phyloP scores from a whole-genome alignment of 2,113 vertebrate species.

The Aphyosemion australe region DNA sequence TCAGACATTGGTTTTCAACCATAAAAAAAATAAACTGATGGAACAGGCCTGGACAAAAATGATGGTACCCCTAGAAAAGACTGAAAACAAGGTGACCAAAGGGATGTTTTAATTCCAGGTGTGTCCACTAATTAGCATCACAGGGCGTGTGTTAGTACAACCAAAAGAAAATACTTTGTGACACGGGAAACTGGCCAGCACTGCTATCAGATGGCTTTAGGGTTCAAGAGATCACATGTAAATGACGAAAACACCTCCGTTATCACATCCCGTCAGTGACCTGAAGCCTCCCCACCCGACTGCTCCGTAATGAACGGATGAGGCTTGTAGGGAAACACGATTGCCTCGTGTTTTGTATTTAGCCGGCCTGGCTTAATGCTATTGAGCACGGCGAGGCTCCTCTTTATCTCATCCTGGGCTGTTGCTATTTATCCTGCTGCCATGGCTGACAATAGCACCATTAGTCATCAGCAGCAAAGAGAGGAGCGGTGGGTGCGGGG shows the following conservation, averaged over 20 bases:
- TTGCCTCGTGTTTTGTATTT: conserved; percentile 65
- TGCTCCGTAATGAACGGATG: conserved; percentile 65
- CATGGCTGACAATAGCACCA: conserved; percentile 69
- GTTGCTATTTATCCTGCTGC: conserved; percentile 80
- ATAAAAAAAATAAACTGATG: too few species aligned
- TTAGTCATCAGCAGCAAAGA: conserved; percentile 71
- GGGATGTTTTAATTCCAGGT: too few species aligned
- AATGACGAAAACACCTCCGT: conserved; percentile 32
- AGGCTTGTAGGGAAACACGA: conserved; percentile 41
- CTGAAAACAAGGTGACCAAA: too few species aligned
- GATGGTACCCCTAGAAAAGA: too few species aligned
- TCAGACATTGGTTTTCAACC: too few species aligned
- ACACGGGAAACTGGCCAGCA: conserved; percentile 6
- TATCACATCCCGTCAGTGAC: conserved; percentile 48
- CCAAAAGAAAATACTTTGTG: neutral
- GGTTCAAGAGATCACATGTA: conserved; percentile 21
- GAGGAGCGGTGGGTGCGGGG: conserved; percentile 1
- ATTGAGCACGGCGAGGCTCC: conserved; percentile 35
- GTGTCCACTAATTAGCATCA: too few species aligned
- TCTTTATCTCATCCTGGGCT: conserved; percentile 74
- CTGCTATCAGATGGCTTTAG: conserved; percentile 31
- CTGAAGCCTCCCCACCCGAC: conserved; percentile 36
- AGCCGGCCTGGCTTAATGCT: conserved; percentile 48
- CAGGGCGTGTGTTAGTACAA: too few species aligned
- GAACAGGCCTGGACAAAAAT: too few species aligned